Evolutionary conservation across 2,113 vertebrate genomes (phyloP).

Genomic region (Pterophyllum scalare): DNA sequence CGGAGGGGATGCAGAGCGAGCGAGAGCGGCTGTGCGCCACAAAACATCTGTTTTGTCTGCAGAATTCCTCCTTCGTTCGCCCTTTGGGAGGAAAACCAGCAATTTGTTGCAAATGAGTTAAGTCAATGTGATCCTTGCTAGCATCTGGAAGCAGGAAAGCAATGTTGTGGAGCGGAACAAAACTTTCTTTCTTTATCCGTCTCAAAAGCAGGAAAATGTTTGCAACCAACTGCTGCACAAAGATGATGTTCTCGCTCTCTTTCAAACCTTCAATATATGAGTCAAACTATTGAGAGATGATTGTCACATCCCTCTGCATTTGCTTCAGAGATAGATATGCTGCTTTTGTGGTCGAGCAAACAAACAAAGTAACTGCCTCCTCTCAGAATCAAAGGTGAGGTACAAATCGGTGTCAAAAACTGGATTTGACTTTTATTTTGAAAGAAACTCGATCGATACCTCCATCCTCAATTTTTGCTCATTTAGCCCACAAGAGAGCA

Average conservation of each 20-base stretch:
- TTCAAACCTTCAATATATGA: neutral
- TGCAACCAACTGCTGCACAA: neutral
- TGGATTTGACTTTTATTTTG: neutral
- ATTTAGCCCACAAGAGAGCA: accelerated
- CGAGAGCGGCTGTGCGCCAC: neutral
- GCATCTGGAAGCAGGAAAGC: constrained; percentile 55
- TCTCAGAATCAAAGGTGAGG: neutral
- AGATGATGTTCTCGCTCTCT: accelerated
- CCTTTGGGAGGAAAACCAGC: constrained; percentile 48
- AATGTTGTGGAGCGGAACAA: neutral
- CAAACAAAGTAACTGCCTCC: neutral
- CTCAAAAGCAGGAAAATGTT: neutral
- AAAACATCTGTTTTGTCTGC: constrained; percentile 65
- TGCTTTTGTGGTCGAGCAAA: neutral
- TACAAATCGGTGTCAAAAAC: neutral
- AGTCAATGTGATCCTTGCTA: constrained; percentile 26
- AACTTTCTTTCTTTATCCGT: neutral
- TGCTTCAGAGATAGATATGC: neutral
- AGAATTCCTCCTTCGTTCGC: constrained; percentile 47
- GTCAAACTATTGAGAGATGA: neutral
- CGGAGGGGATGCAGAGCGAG: neutral
- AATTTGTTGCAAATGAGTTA: constrained; percentile 65
- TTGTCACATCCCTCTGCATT: neutral
- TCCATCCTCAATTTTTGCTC: accelerated
- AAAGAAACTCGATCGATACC: neutral